phyloP scores from a whole-genome alignment of 1,140 invertebrate species.

The Anastrepha obliqua region DNA sequence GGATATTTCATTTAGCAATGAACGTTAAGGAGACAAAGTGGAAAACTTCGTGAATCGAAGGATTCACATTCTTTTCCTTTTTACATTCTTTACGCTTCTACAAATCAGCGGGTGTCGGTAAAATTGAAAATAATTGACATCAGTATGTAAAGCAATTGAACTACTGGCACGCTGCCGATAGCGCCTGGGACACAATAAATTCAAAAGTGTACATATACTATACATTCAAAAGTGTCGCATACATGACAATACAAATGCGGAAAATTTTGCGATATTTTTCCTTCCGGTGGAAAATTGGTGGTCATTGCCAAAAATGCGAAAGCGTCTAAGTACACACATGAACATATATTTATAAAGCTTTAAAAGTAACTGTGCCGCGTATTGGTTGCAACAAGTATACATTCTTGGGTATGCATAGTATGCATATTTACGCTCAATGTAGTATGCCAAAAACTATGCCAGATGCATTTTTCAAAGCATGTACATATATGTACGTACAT shows the following conservation, averaged over 20 bases:
- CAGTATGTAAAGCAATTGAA: neutral
- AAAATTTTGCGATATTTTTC: neutral
- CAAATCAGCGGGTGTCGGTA: neutral
- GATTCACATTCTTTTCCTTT: too few relatives aligned
- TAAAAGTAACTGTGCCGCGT: neutral
- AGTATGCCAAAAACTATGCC: neutral
- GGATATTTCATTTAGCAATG: too few relatives aligned
- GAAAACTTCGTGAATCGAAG: too few relatives aligned
- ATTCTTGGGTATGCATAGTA: neutral
- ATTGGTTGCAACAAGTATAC: neutral
- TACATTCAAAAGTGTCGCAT: neutral
- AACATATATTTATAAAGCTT: neutral
- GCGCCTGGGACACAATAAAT: neutral
- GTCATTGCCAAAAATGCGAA: constrained; percentile 25
- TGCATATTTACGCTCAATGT: neutral
- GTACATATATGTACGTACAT: neutral
- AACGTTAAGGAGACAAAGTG: too few relatives aligned
- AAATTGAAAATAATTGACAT: neutral
- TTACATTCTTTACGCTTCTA: neutral
- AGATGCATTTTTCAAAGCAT: neutral
- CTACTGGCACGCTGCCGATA: too few relatives aligned
- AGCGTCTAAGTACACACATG: neutral
- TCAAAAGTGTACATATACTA: neutral
- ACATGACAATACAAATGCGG: neutral
- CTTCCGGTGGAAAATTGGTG: constrained; percentile 30